Percentiles rank a stretch among this genome's conserved stretches.
Conservation (phyloP, 1,140 invertebrate species). For the Zaprionus taronus region DNA sequence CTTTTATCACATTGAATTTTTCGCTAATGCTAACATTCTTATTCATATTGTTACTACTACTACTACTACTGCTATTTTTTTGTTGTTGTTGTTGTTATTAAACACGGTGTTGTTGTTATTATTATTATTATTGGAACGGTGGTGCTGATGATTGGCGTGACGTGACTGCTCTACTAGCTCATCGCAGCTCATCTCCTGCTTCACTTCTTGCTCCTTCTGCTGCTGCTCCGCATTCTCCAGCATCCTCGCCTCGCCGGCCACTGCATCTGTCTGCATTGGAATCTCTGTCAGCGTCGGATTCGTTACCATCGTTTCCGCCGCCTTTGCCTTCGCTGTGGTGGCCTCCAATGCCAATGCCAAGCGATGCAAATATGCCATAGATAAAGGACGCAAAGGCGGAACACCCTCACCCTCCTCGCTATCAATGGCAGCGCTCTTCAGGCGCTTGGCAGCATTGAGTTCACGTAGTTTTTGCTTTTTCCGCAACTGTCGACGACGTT, state of each 20-base stretch:
- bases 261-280: not conserved
- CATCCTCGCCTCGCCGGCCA: conserved; percentile 19
- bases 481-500: conserved; percentile 59
- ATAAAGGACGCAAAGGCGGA: conserved; percentile 44
- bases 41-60: conserved; percentile 83
- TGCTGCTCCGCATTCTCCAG: conserved; percentile 29
- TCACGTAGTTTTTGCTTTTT: conserved; percentile 67
- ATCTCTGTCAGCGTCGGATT: conserved; percentile 17
- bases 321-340: not conserved
- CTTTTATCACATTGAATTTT: conserved; percentile 84
- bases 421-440: conserved; percentile 50
- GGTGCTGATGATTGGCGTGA: conserved; percentile 71
- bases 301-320: conserved; percentile 17
- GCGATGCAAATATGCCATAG: conserved; percentile 55
- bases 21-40: conserved; percentile 83
- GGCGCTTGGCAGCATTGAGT: conserved; percentile 62
- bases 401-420: conserved; percentile 18
- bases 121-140: conserved; percentile 74
- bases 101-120: conserved; percentile 75
- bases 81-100: conserved; percentile 65
- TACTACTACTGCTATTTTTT: conserved; percentile 71
- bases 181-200: conserved; percentile 35
- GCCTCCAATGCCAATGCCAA: conserved; percentile 45
- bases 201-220: conserved; percentile 29
- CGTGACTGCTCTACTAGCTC: conserved; percentile 34